A percentile compares a stretch with the other conserved stretches of the same genome.
These are phyloP conservation scores for Virgularia gustaviana DNA, from an alignment of 92 coral and sea anemone species.

Conservation along the genomic window DNA sequence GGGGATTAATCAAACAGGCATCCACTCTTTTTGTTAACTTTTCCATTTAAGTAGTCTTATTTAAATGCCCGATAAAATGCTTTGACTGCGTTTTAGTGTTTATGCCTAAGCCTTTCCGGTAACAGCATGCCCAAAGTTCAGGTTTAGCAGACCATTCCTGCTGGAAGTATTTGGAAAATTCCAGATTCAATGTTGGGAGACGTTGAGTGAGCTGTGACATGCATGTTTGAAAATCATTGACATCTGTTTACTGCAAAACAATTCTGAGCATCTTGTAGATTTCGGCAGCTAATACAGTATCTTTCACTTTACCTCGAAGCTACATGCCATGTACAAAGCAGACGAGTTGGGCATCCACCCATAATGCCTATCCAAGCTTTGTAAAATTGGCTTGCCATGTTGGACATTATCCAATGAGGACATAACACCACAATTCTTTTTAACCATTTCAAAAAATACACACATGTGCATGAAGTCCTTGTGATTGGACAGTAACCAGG, in stretches of 20 bases:
- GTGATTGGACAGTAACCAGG: constrained; percentile 43
- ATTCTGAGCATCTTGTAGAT: constrained; percentile 36
- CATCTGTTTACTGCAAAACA: constrained; percentile 37
- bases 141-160: background rate
- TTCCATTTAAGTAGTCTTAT: constrained; percentile 20
- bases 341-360: constrained; percentile 33
- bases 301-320: constrained; percentile 24
- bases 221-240: background rate
- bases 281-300: constrained; percentile 20
- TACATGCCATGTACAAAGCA: constrained; percentile 54
- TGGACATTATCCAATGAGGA: constrained; percentile 36
- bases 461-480: constrained; percentile 8
- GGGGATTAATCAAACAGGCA: constrained; percentile 21
- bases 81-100: constrained; percentile 46
- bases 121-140: constrained; percentile 41
- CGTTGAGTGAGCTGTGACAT: background rate
- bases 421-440: constrained; percentile 38
- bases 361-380: constrained; percentile 49
- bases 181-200: constrained; percentile 2
- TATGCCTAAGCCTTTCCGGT: constrained; percentile 14
- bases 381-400: constrained; percentile 38
- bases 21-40: constrained; percentile 39
- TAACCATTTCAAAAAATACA: constrained; percentile 38
- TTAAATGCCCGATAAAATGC: constrained; percentile 46
- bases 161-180: background rate